Evolutionary conservation across 2,888 invertebrate species (phyloP), one percentile per base, ranked within the genome.

Genomic region (Apamea sordens): DNA sequence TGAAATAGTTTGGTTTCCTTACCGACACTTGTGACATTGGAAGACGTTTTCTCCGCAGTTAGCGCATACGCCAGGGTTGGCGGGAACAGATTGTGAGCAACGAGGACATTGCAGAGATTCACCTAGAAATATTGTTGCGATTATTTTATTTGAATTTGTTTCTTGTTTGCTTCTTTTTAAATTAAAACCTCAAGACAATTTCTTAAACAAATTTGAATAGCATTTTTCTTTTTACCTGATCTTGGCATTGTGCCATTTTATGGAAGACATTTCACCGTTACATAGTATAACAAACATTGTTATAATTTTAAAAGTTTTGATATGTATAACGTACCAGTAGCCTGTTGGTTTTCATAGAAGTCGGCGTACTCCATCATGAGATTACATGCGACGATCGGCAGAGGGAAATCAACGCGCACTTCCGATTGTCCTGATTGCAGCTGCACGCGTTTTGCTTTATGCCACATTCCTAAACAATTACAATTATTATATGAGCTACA

Each of bases 41-140:
- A 99, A 99, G 0, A 99, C 99, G 94, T 99, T 99, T 94, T 99
- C 99, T 0, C 99, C 99, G 92, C 99, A 99, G 94, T 99, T 99
- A 0, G 98, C 98, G 93, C 99, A 99, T 0, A 99, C 99, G 0
- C 99, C 99, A 0, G 99, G 99, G 94, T 99, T 99, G 0, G 99
- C 99, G 0, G 99, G 99, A 0, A 99, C 99, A 0, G 99, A 98
- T 44, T 99, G 99, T 80, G 99, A 99, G 94, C 99, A 99, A 44
- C 99, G 97, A 0, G 99, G 99, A 92, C 99, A 99, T 94, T 99
- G 99, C 36, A 99, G 96, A 0, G 99, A 99, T 95, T 99, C 99
- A 50, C 97, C 97, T 97, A 77, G 7, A 64, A 82, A 63, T 2
- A 80, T 53, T 18, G 13, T 44, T 0, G 24, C 1, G 11, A 56